Evolutionary conservation across 2,113 vertebrate genomes (phyloP).

Genomic region (Chionis minor): DNA sequence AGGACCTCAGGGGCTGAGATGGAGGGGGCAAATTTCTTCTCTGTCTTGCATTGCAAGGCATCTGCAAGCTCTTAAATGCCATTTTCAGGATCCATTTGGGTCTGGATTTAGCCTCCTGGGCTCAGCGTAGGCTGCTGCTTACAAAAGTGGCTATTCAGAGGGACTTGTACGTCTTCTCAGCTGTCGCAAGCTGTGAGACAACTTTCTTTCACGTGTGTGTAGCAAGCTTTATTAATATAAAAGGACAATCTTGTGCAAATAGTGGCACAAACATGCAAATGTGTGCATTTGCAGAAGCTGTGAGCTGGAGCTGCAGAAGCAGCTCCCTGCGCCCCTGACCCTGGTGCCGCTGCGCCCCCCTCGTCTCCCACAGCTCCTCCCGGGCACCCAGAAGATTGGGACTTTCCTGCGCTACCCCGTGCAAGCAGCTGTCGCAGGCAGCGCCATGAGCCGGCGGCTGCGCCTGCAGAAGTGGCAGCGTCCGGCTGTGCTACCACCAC

Average conservation of each 20-base stretch:
- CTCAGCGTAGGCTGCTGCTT: not conserved
- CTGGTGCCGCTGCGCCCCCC: rapidly evolving
- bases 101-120: not conserved
- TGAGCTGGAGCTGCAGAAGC: not conserved
- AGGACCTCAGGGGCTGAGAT: not conserved
- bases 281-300: not conserved
- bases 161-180: not conserved
- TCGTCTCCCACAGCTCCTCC: not conserved
- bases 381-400: not conserved
- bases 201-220: not conserved
- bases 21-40: not conserved
- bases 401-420: not conserved
- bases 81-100: not conserved
- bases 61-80: not conserved
- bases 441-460: not conserved
- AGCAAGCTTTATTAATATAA: not conserved
- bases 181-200: not conserved
- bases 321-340: not conserved
- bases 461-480: not conserved
- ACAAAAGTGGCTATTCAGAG: not conserved
- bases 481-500: rapidly evolving
- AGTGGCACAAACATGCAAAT: not conserved
- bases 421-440: not conserved
- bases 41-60: not conserved
- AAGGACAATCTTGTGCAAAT: not conserved